These are phyloP conservation scores for Nemopilema nomurai DNA, from an alignment of 30 jellyfish, hydroid and myxozoan species.

Conservation along the genomic window DNA sequence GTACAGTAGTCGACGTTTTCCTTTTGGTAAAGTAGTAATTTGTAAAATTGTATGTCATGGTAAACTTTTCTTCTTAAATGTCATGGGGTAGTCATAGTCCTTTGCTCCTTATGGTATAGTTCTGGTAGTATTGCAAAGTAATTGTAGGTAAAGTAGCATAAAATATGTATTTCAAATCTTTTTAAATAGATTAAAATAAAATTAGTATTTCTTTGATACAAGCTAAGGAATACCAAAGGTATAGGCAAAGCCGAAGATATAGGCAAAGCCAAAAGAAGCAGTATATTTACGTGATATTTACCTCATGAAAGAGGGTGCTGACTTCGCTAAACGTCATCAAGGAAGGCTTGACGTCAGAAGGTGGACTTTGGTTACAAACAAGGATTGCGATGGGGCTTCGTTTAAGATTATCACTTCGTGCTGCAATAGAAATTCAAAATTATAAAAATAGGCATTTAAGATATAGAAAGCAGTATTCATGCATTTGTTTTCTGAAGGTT, in stretches of 20 bases:
- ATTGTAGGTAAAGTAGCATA: background rate
- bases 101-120: too few species aligned
- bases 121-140: background rate
- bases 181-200: too few species aligned
- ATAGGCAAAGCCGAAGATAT: background rate
- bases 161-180: too few species aligned
- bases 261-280: background rate
- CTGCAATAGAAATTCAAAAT: conserved; percentile 17
- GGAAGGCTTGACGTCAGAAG: conserved; percentile 75
- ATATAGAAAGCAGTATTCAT: too few species aligned
- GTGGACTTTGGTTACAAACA: conserved; percentile 89
- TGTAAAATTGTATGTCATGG: too few species aligned
- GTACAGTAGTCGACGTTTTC: too few species aligned
- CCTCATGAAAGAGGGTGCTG: conserved; percentile 88
- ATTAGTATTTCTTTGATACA: too few species aligned
- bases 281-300: background rate
- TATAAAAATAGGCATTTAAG: background rate
- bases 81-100: too few species aligned
- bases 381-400: conserved; percentile 84
- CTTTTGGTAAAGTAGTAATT: too few species aligned
- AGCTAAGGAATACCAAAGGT: too few species aligned
- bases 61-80: too few species aligned
- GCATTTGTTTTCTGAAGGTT: too few species aligned
- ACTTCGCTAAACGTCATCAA: conserved; percentile 83
- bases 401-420: conserved; percentile 66